Evolutionary conservation across 2,888 invertebrate species (phyloP), one percentile per base, ranked within the genome.

Genomic region (Arenicola marina): DNA sequence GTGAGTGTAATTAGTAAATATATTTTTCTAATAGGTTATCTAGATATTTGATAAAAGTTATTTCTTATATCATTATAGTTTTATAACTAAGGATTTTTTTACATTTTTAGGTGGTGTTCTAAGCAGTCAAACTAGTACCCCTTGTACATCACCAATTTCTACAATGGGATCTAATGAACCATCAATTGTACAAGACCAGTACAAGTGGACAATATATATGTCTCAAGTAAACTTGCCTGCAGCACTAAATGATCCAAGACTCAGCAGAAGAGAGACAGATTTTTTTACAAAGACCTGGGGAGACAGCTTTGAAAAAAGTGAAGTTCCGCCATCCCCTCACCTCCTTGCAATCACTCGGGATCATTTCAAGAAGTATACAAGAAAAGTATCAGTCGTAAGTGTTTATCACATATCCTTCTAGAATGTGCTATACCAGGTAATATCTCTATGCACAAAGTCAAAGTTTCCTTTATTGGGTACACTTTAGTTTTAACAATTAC

Each of bases 201-300:
- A 77, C 57, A 76, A 73, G 61, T 94, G 93, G 93, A 90, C 90
- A n/a, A 87, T 92, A 63, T 95, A 91, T 84, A 92, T 92, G 56
- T 92, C 95, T 57, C 89, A 92, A 57, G 96, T 96, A 84, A 97
- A 96, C 84, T 87, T 98, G 70, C 93, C 97, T 43, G 95, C 96
- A 62, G 95, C 95, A 71, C 87, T 98, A 67, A 97, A 96, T 85
- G 96, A 98, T 84, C 97, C 97, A 0, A 90, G 91, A 68, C 80
- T 84, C 33, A 76, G 81, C 34, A 89, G 91, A 78, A 91, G 95
- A 70, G 97, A 83, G 69, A 79, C 79, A 7, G 87, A 95, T 83
- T 94, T 99, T 79, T 95, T 99, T 78, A 95, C 95, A 0, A 94
- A 93, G 83, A 95, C 95, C 66, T 99, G 98, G 98, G 98, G 99